Evolutionary conservation across 1,140 invertebrate species (phyloP).

Genomic region (Phthorimaea operculella): DNA sequence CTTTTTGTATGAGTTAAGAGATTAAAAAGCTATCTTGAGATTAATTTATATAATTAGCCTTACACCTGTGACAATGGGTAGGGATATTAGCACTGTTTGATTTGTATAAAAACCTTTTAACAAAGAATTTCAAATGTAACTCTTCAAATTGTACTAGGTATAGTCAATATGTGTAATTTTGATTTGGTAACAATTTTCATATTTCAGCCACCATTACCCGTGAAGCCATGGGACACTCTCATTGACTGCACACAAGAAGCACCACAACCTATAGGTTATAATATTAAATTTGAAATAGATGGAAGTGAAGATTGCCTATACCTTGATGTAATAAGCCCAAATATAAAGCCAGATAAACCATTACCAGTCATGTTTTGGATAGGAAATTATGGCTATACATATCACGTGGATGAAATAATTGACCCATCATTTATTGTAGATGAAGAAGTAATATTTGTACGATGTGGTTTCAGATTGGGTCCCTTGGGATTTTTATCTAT

Average conservation of each 20-base stretch:
- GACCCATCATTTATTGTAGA: slow-evolving; percentile 37
- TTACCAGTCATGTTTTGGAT: slow-evolving; percentile 60
- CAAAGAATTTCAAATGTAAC: too few relatives aligned
- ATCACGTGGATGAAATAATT: slow-evolving; percentile 28
- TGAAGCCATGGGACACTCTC: slow-evolving; percentile 35
- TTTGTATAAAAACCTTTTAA: too few relatives aligned
- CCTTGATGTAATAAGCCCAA: slow-evolving; percentile 39
- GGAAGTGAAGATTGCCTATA: slow-evolving; percentile 55
- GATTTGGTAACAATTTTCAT: too few relatives aligned
- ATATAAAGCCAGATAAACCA: slow-evolving; percentile 33
- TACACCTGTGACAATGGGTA: too few relatives aligned
- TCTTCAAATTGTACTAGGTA: too few relatives aligned
- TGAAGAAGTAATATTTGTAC: slow-evolving; percentile 46
- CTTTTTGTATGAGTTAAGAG: too few relatives aligned
- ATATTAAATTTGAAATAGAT: slow-evolving; percentile 17
- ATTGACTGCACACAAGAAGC: slow-evolving; percentile 42
- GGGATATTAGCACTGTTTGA: too few relatives aligned
- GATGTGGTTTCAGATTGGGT: slow-evolving; percentile 46
- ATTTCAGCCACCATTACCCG: slow-evolving; percentile 41
- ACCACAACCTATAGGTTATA: slow-evolving; percentile 21
- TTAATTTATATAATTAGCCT: too few relatives aligned
- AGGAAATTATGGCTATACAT: slow-evolving; percentile 34
- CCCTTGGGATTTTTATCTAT: slow-evolving; percentile 55
- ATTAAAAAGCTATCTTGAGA: too few relatives aligned
- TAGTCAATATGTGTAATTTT: too few relatives aligned